Conservation (phyloP, 2,888 invertebrate species). For the Flabesymbios commensalis region DNA sequence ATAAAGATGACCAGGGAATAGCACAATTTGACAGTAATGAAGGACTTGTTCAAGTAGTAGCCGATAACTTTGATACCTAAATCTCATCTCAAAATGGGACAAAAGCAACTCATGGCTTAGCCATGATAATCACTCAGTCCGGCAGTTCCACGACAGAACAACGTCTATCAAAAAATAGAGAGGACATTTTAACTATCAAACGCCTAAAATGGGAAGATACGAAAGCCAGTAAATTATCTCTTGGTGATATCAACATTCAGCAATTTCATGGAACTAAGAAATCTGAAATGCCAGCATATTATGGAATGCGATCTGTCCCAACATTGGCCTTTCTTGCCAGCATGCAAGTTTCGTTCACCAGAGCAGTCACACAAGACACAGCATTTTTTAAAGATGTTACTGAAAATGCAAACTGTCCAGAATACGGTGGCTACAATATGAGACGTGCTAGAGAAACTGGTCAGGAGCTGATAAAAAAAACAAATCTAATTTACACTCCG, state of each 20-base stretch:
- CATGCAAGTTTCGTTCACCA: background rate
- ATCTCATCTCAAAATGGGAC: too few species aligned
- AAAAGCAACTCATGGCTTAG: too few species aligned
- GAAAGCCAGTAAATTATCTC: too few species aligned
- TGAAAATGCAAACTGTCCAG: conserved; percentile 1
- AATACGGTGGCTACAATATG: conserved; percentile 31
- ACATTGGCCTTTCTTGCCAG: background rate
- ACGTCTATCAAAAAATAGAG: too few species aligned
- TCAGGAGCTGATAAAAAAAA: conserved; percentile 11
- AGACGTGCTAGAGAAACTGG: conserved; percentile 17
- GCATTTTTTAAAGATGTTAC: conserved; percentile 20
- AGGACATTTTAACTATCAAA: too few species aligned
- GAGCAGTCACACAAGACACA: too few species aligned
- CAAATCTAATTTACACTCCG: conserved; percentile 21
- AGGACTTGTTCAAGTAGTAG: background rate
- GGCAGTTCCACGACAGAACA: too few species aligned
- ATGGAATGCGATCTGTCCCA: background rate
- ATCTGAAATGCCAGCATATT: too few species aligned
- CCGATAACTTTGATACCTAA: conserved; percentile 1
- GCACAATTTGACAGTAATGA: background rate
- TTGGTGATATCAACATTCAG: too few species aligned
- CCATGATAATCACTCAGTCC: too few species aligned
- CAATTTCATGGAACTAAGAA: too few species aligned
- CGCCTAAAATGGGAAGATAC: too few species aligned
- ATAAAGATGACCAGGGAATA: background rate